Evolutionary conservation across 2,888 invertebrate genomes (phyloP).

Genomic region (Pristionchus maxplancki): DNA sequence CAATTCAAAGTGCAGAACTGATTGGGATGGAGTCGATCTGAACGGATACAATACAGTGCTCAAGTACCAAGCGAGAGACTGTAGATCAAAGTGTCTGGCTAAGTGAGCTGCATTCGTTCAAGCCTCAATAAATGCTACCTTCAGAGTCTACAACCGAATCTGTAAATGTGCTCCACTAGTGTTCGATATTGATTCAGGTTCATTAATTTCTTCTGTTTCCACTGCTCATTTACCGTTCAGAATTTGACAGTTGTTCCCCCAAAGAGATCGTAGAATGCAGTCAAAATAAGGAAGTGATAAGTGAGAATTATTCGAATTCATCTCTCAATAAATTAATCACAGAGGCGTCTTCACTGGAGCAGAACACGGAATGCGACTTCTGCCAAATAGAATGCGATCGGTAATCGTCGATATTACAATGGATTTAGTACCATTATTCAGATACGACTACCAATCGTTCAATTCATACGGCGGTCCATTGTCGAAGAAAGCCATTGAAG

Average conservation of each 20-base stretch:
- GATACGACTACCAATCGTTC: not conserved
- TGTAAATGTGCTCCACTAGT: not conserved
- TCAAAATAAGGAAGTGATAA: not conserved
- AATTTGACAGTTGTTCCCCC: not conserved
- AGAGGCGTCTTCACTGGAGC: not conserved
- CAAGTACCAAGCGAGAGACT: conserved; percentile 19
- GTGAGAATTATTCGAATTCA: not conserved
- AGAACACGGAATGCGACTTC: not conserved
- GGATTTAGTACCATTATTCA: too few species aligned
- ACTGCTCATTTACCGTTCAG: not conserved
- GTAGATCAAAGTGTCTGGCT: not conserved
- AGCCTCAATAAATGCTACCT: not conserved
- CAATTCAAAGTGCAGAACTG: not conserved
- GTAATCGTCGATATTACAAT: not conserved
- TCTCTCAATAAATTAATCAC: not conserved
- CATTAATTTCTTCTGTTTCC: not conserved
- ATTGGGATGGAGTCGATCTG: not conserved
- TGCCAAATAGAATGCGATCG: not conserved
- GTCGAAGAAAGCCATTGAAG: not conserved
- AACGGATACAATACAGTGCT: not conserved
- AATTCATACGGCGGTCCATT: not conserved
- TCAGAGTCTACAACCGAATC: not conserved
- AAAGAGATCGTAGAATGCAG: not conserved
- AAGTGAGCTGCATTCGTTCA: not conserved
- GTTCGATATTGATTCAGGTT: conserved; percentile 4